Percentiles rank a stretch among this genome's conserved stretches.
Conservation (phyloP, 2,888 invertebrate genomes). For the Synanthedon vespiformis region DNA sequence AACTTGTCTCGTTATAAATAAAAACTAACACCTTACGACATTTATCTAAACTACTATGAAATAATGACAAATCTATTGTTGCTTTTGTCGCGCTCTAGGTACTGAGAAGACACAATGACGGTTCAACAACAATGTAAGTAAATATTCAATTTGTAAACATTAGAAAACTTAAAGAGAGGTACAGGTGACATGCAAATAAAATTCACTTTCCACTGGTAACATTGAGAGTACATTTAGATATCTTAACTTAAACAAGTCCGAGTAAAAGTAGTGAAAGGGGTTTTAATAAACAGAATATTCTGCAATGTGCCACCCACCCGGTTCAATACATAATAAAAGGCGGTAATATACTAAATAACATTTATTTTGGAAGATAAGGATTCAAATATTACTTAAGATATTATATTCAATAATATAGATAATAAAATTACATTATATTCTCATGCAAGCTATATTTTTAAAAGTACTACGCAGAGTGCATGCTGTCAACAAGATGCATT, state of each 20-base stretch:
- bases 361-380: slow-evolving; percentile 68
- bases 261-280: slow-evolving; percentile 21
- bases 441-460: slow-evolving; percentile 54
- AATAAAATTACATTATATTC: slow-evolving; percentile 33
- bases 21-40: slow-evolving; percentile 56
- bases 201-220: neutral
- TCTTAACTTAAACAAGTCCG: slow-evolving; percentile 8
- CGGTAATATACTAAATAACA: slow-evolving; percentile 53
- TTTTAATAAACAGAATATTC: slow-evolving; percentile 16
- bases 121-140: slow-evolving; percentile 1
- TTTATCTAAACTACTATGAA: slow-evolving; percentile 45
- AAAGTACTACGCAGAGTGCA: slow-evolving; percentile 53
- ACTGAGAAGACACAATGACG: slow-evolving; percentile 7
- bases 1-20: neutral
- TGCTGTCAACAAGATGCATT: slow-evolving; percentile 27
- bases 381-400: slow-evolving; percentile 33
- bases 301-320: slow-evolving; percentile 33
- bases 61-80: slow-evolving; percentile 8
- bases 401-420: slow-evolving; percentile 27
- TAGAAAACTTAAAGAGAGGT: slow-evolving; percentile 11
- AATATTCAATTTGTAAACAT: slow-evolving; percentile 10
- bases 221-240: neutral
- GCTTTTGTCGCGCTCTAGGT: neutral
- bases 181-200: slow-evolving; percentile 45
- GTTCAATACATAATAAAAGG: slow-evolving; percentile 32